Base-by-base conservation (phyloP, 2,888 invertebrate species). In the Empis stercorea region DNA sequence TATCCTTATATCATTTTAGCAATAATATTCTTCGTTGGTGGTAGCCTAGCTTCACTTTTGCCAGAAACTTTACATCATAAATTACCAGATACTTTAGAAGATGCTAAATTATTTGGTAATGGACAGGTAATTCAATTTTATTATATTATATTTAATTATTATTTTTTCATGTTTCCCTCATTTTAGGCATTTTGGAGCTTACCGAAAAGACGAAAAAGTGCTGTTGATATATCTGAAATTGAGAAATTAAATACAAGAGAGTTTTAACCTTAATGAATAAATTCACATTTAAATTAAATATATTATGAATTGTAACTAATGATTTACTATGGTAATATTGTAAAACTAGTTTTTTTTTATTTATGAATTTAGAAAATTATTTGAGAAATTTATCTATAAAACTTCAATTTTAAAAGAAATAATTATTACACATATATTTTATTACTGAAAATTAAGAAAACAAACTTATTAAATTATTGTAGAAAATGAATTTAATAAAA, bases 61-160 rank as follows among this genome's bases (percentile, higher is more conserved):
- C 81, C 81, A 1, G 81, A 81, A 66, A 81, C 81, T 2, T 64
- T 78, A 47, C 74, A 79, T 58, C 71, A 71, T 48, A 75, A 73
- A 57, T 61, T 81, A 48, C 81, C 81, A 39, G 80, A 80, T 66
- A 78, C 79, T 5, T 60, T 80, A 52, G 72, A 73, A 56, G 81
- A 81, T 54, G 78, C 79, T 1, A 68, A 73, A 54, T 57, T 63
- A 20, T 79, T 80, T 63, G 79, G 79, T 39, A 65, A 61, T 52
- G 61, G 66, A 48, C 67, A 69, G 57, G 68, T 66, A 59, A 59
- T 58, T 32, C 4, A 16, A 36, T 16, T 37, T 44, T 30, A n/a
- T 23, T 36, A 43, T 37, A 13, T 32, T 32, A 32, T 32, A 5
- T 32, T 5, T 13, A 32, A 13, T 9, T 10, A 32, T 13, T n/a